These are phyloP conservation scores for Notodonta ziczac DNA, from an alignment of 2,888 invertebrate genomes.

Conservation along the genomic window DNA sequence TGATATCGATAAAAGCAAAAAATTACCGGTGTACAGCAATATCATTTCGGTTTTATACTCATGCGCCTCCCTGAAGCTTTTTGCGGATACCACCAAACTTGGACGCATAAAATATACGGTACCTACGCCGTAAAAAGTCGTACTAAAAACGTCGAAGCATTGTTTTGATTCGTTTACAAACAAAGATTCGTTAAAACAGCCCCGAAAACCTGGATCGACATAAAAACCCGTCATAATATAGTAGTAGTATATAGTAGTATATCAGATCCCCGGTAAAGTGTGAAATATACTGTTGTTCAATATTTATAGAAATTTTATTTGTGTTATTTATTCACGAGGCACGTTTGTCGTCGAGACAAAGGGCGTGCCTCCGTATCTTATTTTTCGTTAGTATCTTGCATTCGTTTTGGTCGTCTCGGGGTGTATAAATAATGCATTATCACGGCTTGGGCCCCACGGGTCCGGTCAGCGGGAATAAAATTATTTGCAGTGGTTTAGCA, in stretches of 20 bases:
- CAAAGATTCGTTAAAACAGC: constrained; percentile 72
- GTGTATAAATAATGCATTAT: constrained; percentile 83
- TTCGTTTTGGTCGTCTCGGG: constrained; percentile 80
- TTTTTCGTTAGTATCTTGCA: constrained; percentile 79
- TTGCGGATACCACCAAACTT: constrained; percentile 35
- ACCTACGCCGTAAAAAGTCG: constrained; percentile 38
- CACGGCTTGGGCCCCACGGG: constrained; percentile 71
- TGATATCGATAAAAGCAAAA: constrained; percentile 27
- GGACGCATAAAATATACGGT: constrained; percentile 29
- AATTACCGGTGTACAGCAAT: constrained; percentile 29
- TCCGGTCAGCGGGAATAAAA: constrained; percentile 65
- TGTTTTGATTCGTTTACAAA: constrained; percentile 75
- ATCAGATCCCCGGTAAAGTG: constrained; percentile 72
- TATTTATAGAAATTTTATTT: constrained; percentile 82
- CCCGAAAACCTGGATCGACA: constrained; percentile 65
- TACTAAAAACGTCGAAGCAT: constrained; percentile 57
- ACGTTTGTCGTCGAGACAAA: constrained; percentile 75
- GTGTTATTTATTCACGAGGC: constrained; percentile 79
- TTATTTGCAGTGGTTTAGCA: constrained; percentile 65
- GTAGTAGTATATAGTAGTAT: constrained; percentile 32
- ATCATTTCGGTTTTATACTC: constrained; percentile 47
- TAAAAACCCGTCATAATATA: constrained; percentile 73
- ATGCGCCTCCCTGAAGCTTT: constrained; percentile 35
- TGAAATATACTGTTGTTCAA: constrained; percentile 81
- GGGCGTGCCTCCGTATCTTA: constrained; percentile 64